Conservation (phyloP, 2,797 vertebrate genomes). For the Allobates femoralis region DNA sequence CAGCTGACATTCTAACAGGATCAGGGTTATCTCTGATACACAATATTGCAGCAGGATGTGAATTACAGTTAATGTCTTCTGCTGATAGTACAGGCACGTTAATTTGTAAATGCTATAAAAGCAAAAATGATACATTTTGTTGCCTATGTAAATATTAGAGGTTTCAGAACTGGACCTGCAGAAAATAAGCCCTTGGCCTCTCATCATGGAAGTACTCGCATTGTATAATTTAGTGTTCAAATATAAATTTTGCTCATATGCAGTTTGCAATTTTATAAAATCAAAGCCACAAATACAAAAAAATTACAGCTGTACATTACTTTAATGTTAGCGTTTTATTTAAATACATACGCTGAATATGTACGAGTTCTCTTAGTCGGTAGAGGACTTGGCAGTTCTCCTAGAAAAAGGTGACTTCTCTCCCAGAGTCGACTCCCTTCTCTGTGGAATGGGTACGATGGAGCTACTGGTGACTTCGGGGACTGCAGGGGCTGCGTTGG, state of each 20-base stretch:
- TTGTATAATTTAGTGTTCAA: not conserved
- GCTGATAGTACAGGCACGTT: too few species aligned
- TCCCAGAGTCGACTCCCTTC: conserved; percentile 91
- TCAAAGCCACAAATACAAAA: not conserved
- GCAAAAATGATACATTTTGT: too few species aligned
- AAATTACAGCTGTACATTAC: not conserved
- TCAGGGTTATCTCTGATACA: too few species aligned
- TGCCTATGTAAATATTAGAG: too few species aligned
- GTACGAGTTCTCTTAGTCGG: conserved; percentile 96
- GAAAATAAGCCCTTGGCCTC: not conserved
- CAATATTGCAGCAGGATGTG: too few species aligned
- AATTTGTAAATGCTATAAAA: too few species aligned
- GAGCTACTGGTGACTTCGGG: conserved; percentile 81
- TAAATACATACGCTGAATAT: conserved; percentile 92
- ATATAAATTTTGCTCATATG: not conserved
- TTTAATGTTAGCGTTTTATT: not conserved
- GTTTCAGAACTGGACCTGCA: too few species aligned
- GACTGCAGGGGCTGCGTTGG: conserved; percentile 81
- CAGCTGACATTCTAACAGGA: too few species aligned
- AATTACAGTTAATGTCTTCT: too few species aligned
- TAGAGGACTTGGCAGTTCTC: conserved; percentile 92
- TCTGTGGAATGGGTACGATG: conserved; percentile 90
- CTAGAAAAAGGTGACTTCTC: conserved; percentile 77
- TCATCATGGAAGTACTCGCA: not conserved
- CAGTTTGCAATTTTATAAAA: not conserved